Base-by-base conservation (phyloP, 2,888 invertebrate genomes). In the Mellilla xanthometata region DNA sequence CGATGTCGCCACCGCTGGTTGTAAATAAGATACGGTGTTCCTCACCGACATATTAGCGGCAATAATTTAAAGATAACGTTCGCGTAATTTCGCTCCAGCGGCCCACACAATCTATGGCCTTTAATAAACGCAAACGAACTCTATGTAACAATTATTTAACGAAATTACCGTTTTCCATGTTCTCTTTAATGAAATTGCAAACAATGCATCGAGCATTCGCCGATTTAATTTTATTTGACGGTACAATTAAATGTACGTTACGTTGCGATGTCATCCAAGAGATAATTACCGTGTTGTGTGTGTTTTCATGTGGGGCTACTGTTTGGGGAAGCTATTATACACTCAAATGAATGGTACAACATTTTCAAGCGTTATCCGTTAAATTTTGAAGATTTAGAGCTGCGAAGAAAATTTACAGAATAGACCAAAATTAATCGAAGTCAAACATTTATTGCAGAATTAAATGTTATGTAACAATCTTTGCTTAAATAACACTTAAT, bases 21-120 rank as follows among this genome's bases (percentile, higher is more conserved):
- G 28, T 36, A 28, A 36, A 22, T 5, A 36, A 22, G 36, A 28
- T 11, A 28, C 8, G 62, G 58, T 62, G 70, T 23, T 15, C 63
- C 70, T 72, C 67, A 73, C 78, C 75, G 70, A 85, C 86, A 84
- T 88, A 87, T 88, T 87, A 88, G 81, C 72, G 70, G 76, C 78
- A 73, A 84, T 88, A 87, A 87, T 82, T 88, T 82, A 81, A 63
- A 76, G 81, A 79, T 87, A 87, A 85, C 79, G 84, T 64, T 68
- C 72, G 56, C 72, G 81, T 86, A 86, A 86, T 86, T 86, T 81
- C 65, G 62, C 73, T 64, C 69, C 68, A 66, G 78, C 80, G 70
- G 69, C 77, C 76, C 71, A 67, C 68, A 65, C 78, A 86, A 88
- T 87, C 86, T 86, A 87, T 85, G 81, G 85, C 69, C 78, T 81